Percentiles rank a stretch among this genome's conserved stretches.
Evolutionary conservation across 2,113 vertebrate species (phyloP).

Genomic region (Noctilio leporinus): DNA sequence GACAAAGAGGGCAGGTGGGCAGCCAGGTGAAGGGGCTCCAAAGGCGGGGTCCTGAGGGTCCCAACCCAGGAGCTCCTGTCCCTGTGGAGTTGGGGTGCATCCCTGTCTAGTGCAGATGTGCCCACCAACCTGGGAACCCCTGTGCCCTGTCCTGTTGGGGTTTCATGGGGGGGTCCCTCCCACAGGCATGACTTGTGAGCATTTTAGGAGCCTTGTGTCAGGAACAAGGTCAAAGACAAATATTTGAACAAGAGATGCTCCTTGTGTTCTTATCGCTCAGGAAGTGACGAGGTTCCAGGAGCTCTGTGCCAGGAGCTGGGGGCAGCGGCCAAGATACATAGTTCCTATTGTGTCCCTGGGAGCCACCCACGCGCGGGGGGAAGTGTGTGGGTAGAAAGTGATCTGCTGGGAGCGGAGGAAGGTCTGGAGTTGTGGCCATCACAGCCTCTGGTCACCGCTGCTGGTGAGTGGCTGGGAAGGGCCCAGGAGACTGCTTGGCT

Average conservation of each 20-base stretch:
- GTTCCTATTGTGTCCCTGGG: background rate
- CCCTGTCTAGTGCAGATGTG: background rate
- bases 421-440: background rate
- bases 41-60: background rate
- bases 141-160: background rate
- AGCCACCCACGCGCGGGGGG: too few relatives aligned
- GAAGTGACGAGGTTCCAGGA: background rate
- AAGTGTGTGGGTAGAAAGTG: too few relatives aligned
- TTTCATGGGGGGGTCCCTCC: background rate
- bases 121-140: background rate
- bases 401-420: background rate
- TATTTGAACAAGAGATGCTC: background rate
- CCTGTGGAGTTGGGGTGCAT: background rate
- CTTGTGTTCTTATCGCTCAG: background rate
- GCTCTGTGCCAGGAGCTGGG: background rate
- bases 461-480: too few relatives aligned
- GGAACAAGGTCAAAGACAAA: too few relatives aligned
- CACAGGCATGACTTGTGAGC: too few relatives aligned
- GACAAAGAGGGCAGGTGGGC: background rate
- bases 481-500: too few relatives aligned
- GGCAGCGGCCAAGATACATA: too few relatives aligned
- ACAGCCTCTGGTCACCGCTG: too few relatives aligned
- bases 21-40: background rate
- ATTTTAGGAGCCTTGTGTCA: too few relatives aligned
- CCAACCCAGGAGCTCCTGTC: background rate